Evolutionary conservation across 1,140 invertebrate genomes (phyloP).

Genomic region (Argopecten irradians): DNA sequence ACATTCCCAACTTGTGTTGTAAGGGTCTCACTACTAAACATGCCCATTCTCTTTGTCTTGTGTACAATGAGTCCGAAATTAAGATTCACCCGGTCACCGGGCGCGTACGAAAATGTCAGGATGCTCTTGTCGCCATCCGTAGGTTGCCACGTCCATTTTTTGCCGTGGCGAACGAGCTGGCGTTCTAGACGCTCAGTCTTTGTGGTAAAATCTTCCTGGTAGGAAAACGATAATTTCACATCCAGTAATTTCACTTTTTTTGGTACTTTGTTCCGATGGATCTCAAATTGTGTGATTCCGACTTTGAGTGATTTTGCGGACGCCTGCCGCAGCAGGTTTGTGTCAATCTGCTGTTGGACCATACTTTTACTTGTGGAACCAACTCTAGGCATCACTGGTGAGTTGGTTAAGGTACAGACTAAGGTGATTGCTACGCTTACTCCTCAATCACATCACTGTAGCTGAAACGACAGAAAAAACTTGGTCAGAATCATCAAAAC

Average conservation of each 20-base stretch:
- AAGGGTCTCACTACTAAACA: conserved; percentile 59
- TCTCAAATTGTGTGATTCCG: conserved; percentile 57
- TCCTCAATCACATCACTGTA: conserved; percentile 4
- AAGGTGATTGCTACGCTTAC: background rate
- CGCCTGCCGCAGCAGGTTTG: conserved; percentile 51
- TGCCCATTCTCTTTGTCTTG: conserved; percentile 59
- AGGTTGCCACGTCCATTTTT: conserved; percentile 59
- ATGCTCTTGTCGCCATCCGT: conserved; percentile 49
- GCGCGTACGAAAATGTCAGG: conserved; percentile 56
- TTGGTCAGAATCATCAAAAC: background rate
- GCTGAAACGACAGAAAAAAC: background rate
- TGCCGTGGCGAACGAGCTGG: conserved; percentile 57
- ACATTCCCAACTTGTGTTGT: conserved; percentile 58
- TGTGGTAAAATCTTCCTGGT: conserved; percentile 57
- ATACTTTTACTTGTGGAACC: background rate
- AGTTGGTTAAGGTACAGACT: background rate
- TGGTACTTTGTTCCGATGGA: conserved; percentile 56
- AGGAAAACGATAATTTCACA: conserved; percentile 61
- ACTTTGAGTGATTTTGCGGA: conserved; percentile 52
- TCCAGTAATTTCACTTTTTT: conserved; percentile 61
- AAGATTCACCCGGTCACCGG: conserved; percentile 60
- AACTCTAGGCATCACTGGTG: background rate
- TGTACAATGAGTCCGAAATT: conserved; percentile 60
- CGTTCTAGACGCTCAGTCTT: conserved; percentile 57
- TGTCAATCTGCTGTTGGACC: conserved; percentile 40